Evolutionary conservation across 2,888 invertebrate species (phyloP).

Genomic region (Agonopterix subpropinquella): DNA sequence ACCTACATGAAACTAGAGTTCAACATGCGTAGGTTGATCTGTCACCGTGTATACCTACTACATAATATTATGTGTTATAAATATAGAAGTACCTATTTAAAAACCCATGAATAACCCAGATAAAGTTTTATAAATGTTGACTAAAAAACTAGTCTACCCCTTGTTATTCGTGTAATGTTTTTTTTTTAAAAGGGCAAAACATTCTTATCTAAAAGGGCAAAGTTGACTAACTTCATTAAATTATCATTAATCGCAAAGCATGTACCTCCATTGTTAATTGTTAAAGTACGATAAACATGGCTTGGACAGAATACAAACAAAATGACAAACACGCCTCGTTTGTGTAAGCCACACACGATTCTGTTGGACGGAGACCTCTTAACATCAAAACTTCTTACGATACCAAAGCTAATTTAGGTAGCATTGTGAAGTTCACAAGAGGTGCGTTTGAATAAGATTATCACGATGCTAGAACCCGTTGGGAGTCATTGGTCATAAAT

Average conservation of each 20-base stretch:
- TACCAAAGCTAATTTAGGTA: conserved; percentile 73
- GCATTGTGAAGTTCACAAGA: conserved; percentile 69
- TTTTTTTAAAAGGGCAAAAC: no score
- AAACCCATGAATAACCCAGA: no score
- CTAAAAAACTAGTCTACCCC: no score
- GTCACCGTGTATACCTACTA: no score
- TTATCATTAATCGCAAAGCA: conserved; percentile 39
- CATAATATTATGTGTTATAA: no score
- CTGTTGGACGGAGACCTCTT: conserved; percentile 15
- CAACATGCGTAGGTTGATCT: no score
- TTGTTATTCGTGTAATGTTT: no score
- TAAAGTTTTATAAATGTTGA: no score
- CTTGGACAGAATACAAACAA: conserved; percentile 36
- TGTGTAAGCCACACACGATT: conserved; percentile 51
- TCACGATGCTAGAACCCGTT: conserved; percentile 67
- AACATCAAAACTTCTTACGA: conserved; percentile 49
- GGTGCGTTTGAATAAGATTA: conserved; percentile 70
- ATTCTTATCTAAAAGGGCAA: no score
- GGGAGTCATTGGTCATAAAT: conserved; percentile 75
- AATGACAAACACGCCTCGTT: conserved; percentile 47
- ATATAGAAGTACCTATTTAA: no score
- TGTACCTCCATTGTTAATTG: conserved; percentile 29
- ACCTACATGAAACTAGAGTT: no score
- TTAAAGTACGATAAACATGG: conserved; percentile 31
- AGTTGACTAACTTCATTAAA: conserved; percentile 34